Percentiles rank a stretch among this genome's conserved stretches.
phyloP scores from a whole-genome alignment of 2,888 invertebrate species.

The Lepidonotus clava region DNA sequence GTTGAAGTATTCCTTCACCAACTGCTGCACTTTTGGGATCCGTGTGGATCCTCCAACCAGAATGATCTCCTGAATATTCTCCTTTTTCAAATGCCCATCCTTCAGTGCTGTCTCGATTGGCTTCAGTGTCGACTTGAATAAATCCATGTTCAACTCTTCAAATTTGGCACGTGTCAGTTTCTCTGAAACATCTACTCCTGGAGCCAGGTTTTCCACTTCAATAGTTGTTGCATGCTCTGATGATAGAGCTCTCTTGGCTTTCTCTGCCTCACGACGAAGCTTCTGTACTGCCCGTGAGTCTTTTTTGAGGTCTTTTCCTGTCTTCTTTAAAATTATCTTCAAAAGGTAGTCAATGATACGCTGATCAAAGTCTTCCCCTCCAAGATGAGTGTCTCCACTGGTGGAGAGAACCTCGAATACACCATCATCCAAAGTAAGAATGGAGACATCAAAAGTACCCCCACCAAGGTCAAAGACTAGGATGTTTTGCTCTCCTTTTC shows the following conservation, averaged over 20 bases:
- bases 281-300: slow-evolving; percentile 97
- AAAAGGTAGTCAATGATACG: slow-evolving; percentile 99
- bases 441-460: slow-evolving; percentile 99
- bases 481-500: slow-evolving; percentile 95
- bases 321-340: slow-evolving; percentile 98
- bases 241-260: slow-evolving; percentile 97
- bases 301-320: slow-evolving; percentile 96
- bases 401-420: slow-evolving; percentile 95
- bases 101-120: slow-evolving; percentile 97
- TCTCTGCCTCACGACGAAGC: slow-evolving; percentile 97
- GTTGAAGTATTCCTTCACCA: slow-evolving; percentile 88
- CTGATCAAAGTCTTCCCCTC: slow-evolving; percentile 99
- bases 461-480: slow-evolving; percentile 99
- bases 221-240: slow-evolving; percentile 97
- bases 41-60: slow-evolving; percentile 99
- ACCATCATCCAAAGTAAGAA: slow-evolving; percentile 98
- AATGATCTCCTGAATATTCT: slow-evolving; percentile 98
- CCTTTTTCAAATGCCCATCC: slow-evolving; percentile 98
- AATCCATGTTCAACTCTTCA: slow-evolving; percentile 96
- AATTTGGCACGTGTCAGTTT: slow-evolving; percentile 98
- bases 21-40: slow-evolving; percentile 95
- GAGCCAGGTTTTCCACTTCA: slow-evolving; percentile 98
- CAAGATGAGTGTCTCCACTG: slow-evolving; percentile 97
- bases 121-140: slow-evolving; percentile 92
- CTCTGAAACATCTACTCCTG: slow-evolving; percentile 99